Evolutionary conservation across 2,797 vertebrate species (phyloP).

Genomic region (Phaenicophaeus curvirostris): DNA sequence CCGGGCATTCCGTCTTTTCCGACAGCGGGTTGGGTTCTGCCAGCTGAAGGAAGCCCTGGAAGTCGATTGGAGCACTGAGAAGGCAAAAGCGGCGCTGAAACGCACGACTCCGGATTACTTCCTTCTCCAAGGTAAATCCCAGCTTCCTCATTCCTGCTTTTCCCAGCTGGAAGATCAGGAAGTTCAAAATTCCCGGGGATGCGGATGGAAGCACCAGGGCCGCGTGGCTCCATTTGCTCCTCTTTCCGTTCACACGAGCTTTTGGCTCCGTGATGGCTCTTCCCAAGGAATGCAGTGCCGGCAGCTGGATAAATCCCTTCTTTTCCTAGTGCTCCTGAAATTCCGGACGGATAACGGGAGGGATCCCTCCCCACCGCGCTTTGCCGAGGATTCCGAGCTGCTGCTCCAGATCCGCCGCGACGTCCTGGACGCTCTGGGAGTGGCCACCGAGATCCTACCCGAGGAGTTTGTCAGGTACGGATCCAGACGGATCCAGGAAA

Average conservation of each 20-base stretch:
- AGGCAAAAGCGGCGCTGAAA: constrained; percentile 82
- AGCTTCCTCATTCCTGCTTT: not conserved
- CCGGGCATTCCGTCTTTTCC: no score
- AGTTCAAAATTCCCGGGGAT: no score
- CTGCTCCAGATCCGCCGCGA: constrained; percentile 85
- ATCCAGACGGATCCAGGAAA: not conserved
- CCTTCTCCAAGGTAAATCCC: constrained; percentile 85
- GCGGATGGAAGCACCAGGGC: no score
- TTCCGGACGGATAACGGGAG: constrained; percentile 89
- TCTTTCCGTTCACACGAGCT: no score
- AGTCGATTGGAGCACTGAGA: constrained; percentile 88
- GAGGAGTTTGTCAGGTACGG: constrained; percentile 87
- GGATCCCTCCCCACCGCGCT: constrained; percentile 81
- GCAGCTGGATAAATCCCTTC: no score
- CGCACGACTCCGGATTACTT: constrained; percentile 88
- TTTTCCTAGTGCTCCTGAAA: constrained; percentile 85
- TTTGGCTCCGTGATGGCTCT: no score
- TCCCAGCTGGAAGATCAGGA: not conserved
- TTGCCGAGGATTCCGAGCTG: constrained; percentile 78
- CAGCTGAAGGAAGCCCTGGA: constrained; percentile 86
- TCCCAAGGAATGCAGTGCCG: no score
- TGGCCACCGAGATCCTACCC: constrained; percentile 79
- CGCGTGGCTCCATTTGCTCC: no score
- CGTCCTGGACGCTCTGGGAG: constrained; percentile 80
- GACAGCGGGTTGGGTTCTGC: constrained; percentile 82